These are phyloP conservation scores for Xenopus petersii DNA, from an alignment of 2,797 vertebrate genomes.

Conservation along the genomic window DNA sequence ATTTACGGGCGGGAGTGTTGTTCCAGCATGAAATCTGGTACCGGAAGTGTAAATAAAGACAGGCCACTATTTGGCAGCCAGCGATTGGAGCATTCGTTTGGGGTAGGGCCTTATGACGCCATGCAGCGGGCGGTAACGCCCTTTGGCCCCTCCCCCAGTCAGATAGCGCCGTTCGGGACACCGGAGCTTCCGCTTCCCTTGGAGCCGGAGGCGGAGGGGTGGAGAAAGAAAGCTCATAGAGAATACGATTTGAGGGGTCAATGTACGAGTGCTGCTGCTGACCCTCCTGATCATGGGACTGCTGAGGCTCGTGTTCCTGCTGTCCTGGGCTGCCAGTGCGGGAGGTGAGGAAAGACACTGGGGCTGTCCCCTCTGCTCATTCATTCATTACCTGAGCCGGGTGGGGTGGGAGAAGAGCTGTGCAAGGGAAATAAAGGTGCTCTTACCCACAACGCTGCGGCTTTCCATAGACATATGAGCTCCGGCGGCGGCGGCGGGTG, in stretches of 20 bases:
- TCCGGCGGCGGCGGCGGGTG: background rate
- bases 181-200: constrained; percentile 48
- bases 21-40: no score
- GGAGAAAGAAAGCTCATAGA: constrained; percentile 43
- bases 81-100: background rate
- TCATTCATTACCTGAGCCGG: background rate
- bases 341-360: constrained; percentile 63
- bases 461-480: no score
- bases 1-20: no score
- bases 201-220: constrained; percentile 47
- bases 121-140: background rate
- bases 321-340: constrained; percentile 67
- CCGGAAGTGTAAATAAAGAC: no score
- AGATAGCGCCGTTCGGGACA: constrained; percentile 37
- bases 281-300: constrained; percentile 61
- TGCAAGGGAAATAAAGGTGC: background rate
- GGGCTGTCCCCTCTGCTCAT: background rate
- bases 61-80: constrained; percentile 35
- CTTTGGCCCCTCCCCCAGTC: constrained; percentile 11
- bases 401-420: background rate
- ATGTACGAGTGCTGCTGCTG: constrained; percentile 55
- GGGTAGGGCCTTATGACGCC: constrained; percentile 24
- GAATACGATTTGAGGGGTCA: constrained; percentile 37
- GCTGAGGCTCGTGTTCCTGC: constrained; percentile 66
- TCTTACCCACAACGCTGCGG: no score